Evolutionary conservation across 2,113 vertebrate genomes (phyloP).

Genomic region (Lampris incognitus): DNA sequence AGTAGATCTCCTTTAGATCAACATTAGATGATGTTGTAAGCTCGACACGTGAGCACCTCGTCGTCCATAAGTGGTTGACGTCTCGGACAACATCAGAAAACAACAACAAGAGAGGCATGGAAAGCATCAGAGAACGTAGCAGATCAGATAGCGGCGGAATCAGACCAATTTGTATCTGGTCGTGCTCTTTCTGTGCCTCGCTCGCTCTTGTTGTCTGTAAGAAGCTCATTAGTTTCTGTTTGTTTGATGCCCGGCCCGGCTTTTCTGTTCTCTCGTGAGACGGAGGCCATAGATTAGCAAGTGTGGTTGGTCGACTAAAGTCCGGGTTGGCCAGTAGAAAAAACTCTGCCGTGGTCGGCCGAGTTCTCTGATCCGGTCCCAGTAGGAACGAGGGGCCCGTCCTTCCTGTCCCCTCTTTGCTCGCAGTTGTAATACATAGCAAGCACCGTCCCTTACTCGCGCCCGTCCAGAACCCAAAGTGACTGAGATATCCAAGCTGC

Average conservation of each 20-base stretch:
- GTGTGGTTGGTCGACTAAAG: conserved; percentile 70
- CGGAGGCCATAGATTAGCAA: conserved; percentile 62
- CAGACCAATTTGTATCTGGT: conserved; percentile 1
- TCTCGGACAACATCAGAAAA: not conserved
- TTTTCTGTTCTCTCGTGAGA: conserved; percentile 44
- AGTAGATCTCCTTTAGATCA: not conserved
- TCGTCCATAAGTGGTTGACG: not conserved
- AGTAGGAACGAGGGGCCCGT: conserved; percentile 27
- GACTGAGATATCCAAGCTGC: conserved; percentile 37
- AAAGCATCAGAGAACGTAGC: not conserved
- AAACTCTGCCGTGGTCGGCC: conserved; percentile 53
- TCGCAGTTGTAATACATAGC: conserved; percentile 29
- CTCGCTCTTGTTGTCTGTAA: conserved; percentile 29
- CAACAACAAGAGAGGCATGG: not conserved
- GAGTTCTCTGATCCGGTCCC: conserved; percentile 74
- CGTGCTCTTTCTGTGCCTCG: conserved; percentile 14
- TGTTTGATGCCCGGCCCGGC: conserved; percentile 27
- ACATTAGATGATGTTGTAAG: not conserved
- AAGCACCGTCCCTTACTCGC: conserved; percentile 62
- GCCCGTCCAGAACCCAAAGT: conserved; percentile 53
- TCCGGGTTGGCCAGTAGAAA: conserved; percentile 61
- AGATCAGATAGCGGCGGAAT: not conserved
- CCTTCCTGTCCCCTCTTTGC: conserved; percentile 33
- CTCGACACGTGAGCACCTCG: not conserved
- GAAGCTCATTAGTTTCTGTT: conserved; percentile 59